Evolutionary conservation across 2,113 vertebrate species (phyloP).

Genomic region (Calonectris borealis): DNA sequence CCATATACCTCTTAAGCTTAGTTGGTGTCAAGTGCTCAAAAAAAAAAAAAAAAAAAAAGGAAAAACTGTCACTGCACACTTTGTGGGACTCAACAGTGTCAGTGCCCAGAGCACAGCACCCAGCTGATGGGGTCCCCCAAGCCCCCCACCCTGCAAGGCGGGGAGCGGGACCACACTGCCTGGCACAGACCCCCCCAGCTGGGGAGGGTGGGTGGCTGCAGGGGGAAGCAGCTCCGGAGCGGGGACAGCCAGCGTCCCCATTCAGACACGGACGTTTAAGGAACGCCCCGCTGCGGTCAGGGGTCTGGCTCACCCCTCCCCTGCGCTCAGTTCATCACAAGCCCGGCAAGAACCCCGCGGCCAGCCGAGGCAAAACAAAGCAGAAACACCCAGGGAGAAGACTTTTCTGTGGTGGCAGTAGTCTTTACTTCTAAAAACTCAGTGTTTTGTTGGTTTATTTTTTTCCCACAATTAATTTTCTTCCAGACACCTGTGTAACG

Average conservation of each 20-base stretch:
- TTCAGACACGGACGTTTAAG: no score
- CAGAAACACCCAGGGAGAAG: background rate
- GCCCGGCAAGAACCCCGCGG: rapidly evolving
- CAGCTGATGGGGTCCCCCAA: no score
- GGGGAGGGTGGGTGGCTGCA: background rate
- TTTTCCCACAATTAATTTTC: background rate
- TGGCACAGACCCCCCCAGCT: background rate
- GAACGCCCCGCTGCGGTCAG: no score
- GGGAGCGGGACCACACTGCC: no score
- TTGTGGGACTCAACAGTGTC: background rate
- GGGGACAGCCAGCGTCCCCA: background rate
- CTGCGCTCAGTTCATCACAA: background rate
- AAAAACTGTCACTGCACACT: background rate
- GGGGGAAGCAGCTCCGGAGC: background rate
- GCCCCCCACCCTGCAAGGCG: background rate
- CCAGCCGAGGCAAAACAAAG: background rate
- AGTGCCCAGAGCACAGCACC: background rate
- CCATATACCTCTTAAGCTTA: background rate
- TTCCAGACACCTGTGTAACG: background rate
- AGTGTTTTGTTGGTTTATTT: background rate
- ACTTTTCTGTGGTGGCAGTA: background rate
- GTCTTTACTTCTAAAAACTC: background rate
- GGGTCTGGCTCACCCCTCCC: background rate
- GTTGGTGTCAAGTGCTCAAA: background rate
- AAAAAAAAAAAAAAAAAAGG: background rate